Evolutionary conservation across 2,797 vertebrate genomes (phyloP), one percentile per base, ranked within the genome.

Genomic region (Onychomys arenicola): DNA sequence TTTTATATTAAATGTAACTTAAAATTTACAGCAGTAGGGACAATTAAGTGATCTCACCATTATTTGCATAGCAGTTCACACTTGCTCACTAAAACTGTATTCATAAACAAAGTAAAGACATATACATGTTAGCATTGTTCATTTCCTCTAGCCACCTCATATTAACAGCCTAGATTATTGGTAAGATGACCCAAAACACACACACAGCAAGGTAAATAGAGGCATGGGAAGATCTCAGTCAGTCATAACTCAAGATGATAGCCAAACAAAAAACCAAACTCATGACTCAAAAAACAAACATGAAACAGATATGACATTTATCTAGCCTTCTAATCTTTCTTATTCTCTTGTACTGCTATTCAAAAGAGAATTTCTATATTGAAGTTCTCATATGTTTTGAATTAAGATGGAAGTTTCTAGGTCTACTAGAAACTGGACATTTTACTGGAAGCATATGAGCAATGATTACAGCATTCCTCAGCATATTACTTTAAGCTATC

Each of bases 171-270:
- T 37, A 69, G 37, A 75, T 83, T 46, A 61, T 83, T 40, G 5
- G 2, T 84, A n/a, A 95, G n/a, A 89, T 87, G 29, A 89, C 16
- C 49, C 49, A 67, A 93, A 93, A 67, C 94, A 16, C 12, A 95
- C n/a, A 69, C 1, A 49, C 2, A 89, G 13, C 25, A 73, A 55
- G 43, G 67, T 90, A 94, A 43, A 75, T 21, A 63, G 57, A 85
- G 40, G 3, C 17, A 83, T 21, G 2, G 10, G 10, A 92, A 82
- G 46, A 27, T 32, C 59, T 40, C 55, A 43, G 59, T 91, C 86
- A 89, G 86, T 80, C 57, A 61, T 91, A 43, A 81, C 59, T 77
- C 43, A 61, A 87, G 75, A 95, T 91, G 65, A 92, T 78, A 69
- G 25, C 11, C 7, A 93, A 80, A 55, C 34, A 78, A 93, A 61